Conservation (phyloP, 2,888 invertebrate genomes). For the Drosophila picticornis region DNA sequence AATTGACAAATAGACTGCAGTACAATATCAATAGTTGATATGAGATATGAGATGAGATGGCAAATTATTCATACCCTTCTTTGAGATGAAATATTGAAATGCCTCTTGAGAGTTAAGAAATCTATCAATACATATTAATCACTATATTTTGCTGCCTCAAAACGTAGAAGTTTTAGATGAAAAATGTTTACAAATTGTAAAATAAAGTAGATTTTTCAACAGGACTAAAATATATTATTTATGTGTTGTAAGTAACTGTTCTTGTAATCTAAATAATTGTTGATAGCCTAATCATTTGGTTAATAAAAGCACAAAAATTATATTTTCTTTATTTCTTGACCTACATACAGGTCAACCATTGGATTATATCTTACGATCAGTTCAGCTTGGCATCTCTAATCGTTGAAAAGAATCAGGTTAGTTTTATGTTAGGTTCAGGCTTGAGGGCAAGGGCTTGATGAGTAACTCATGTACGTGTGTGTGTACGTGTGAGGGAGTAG, state of each 20-base stretch:
- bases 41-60: neutral
- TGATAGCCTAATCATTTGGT: neutral
- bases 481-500: slow-evolving; percentile 24
- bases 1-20: neutral
- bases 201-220: neutral
- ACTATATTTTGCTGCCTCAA: neutral
- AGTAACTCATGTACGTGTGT: slow-evolving; percentile 30
- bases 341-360: neutral
- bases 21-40: neutral
- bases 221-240: neutral
- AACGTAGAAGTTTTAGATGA: too few species aligned
- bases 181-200: neutral
- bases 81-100: neutral
- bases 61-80: neutral
- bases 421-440: slow-evolving; percentile 9
- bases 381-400: neutral
- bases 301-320: neutral
- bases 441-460: slow-evolving; percentile 25
- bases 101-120: neutral
- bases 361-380: neutral
- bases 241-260: neutral
- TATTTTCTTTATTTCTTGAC: neutral
- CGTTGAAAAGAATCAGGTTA: neutral
- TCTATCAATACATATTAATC: neutral
- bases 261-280: neutral